Percentiles rank a stretch among this genome's conserved stretches.
Conservation (phyloP, 2,797 vertebrate genomes). For the Anableps anableps region DNA sequence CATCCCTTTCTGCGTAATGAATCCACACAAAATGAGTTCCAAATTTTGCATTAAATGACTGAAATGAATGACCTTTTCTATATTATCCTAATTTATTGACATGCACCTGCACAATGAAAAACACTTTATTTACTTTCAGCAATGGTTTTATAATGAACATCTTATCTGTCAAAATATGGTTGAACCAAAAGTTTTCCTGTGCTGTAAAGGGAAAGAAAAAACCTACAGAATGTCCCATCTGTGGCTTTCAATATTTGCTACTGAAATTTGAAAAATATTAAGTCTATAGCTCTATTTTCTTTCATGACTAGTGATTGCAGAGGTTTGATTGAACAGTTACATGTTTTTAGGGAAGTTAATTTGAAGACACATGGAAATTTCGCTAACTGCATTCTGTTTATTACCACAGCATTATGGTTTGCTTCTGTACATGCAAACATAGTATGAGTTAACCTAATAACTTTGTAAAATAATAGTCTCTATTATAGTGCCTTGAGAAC, state of each 20-base stretch:
- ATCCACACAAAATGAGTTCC: neutral
- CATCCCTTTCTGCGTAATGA: neutral
- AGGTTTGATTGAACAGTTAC: neutral
- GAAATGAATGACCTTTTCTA: neutral
- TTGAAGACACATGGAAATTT: conserved; percentile 53
- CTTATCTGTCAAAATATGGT: neutral
- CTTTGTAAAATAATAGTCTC: neutral
- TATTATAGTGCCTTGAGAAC: conserved; percentile 8
- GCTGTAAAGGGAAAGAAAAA: neutral
- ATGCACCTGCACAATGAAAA: neutral
- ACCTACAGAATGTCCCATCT: no score
- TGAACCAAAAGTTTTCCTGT: neutral
- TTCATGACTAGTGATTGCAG: neutral
- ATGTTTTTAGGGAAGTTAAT: conserved; percentile 55
- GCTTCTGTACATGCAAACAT: conserved; percentile 23
- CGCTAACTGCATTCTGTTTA: conserved; percentile 41
- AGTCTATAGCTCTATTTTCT: neutral
- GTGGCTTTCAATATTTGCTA: neutral
- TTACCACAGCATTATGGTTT: conserved; percentile 32
- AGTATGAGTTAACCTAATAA: conserved; percentile 5
- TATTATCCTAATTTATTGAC: neutral
- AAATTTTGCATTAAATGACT: neutral
- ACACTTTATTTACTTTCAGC: neutral
- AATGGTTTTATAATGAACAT: neutral
- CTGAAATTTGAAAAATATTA: neutral